Evolutionary conservation across 2,113 vertebrate species (phyloP), one percentile per base, ranked within the genome.

Genomic region (Guaruba guarouba): DNA sequence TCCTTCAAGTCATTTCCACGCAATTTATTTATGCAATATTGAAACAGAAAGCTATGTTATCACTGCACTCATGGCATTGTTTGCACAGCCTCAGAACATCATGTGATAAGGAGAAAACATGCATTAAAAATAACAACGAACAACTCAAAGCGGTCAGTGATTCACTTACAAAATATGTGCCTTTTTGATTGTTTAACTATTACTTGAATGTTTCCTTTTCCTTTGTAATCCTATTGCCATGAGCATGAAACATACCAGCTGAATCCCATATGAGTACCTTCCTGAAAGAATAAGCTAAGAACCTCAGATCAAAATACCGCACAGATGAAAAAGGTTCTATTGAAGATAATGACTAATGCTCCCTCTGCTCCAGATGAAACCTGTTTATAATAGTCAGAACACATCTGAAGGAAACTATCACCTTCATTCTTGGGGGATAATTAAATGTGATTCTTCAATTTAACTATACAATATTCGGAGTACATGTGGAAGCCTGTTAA

Each of bases 251-350:
- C 49, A 82, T 16, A 39, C 24, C 91, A 97, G 88, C 76, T 96
- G 93, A 97, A 88, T 88, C 80, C 86, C 90, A 85, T 71, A 95
- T 78, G 80, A 93, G 43, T 19, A 94, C 51, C 57, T 92, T 94
- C 70, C 85, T 86, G 92, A 96, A 91, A 94, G 83, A 84, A 85
- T 74, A 63, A 94, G 44, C 77, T 92, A 55, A 93, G 4, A 48
- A 73, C 79, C 81, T 83, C 44, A 55, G 63, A 94, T 70, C 76
- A 92, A 93, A 95, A 97, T 57, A 89, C 77, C 86, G 81, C 73
- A 85, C 51, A 90, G 84, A 96, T 88, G 75, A 90, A 93, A 59
- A 82, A 85, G 43, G 68, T 74, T 83, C 84, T 86, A 15, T 41
- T 94, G 84, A 93, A 94, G 82, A 88, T 48, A 92, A 86, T 51